These are phyloP conservation scores for Epinephelus cyanopodus DNA, from an alignment of 2,113 vertebrate species.

Conservation along the genomic window DNA sequence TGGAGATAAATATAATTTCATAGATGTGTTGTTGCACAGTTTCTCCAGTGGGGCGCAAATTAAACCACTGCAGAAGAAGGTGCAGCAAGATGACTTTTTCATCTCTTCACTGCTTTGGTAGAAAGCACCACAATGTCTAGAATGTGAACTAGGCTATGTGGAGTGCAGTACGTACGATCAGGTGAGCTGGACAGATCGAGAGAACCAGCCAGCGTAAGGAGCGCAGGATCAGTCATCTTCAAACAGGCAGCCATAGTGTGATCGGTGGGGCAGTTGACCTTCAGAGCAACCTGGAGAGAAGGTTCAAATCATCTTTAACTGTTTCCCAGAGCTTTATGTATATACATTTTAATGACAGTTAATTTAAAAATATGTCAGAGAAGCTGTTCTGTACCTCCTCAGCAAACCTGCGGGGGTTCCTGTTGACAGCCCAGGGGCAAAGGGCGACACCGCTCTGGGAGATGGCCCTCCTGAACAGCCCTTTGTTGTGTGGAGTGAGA, in stretches of 20 bases:
- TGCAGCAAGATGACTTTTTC: not conserved
- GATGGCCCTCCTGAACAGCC: conserved; percentile 91
- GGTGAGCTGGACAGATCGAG: conserved; percentile 68
- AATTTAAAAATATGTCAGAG: not conserved
- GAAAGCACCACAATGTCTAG: not conserved
- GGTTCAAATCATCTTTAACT: not conserved
- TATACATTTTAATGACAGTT: not conserved
- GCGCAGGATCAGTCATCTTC: conserved; percentile 81
- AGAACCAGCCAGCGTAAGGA: conserved; percentile 86
- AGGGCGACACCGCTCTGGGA: conserved; percentile 92
- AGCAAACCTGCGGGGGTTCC: conserved; percentile 86
- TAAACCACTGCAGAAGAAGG: not conserved
- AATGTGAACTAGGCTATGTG: not conserved
- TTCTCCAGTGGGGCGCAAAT: not conserved
- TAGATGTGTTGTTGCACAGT: not conserved
- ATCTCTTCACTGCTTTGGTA: not conserved
- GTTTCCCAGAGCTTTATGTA: not conserved
- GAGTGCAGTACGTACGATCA: conserved; percentile 71
- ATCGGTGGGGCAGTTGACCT: conserved; percentile 88
- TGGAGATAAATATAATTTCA: no score
- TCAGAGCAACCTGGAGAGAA: conserved; percentile 84
- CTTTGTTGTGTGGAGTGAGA: conserved; percentile 90
- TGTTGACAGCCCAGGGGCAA: conserved; percentile 91
- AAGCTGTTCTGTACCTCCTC: conserved; percentile 79
- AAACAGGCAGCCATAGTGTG: conserved; percentile 87